These are phyloP conservation scores for Leistus spinibarbis DNA, from an alignment of 2,888 invertebrate genomes.

Conservation along the genomic window DNA sequence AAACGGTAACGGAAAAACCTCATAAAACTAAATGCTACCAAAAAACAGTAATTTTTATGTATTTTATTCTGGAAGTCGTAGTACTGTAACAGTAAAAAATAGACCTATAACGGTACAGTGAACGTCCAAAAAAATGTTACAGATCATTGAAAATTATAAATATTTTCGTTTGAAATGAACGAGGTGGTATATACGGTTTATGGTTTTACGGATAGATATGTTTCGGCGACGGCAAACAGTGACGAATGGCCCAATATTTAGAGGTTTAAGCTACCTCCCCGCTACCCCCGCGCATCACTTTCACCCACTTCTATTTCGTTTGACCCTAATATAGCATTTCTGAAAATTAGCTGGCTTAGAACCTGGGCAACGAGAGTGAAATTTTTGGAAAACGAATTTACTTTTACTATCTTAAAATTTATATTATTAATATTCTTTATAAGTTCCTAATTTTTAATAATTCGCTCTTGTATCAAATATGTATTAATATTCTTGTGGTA, in stretches of 20 bases:
- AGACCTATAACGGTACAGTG: not conserved
- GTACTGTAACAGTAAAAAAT: not conserved
- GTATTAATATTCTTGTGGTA: no score
- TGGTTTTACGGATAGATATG: constrained; percentile 20
- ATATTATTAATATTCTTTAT: no score
- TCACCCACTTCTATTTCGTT: constrained; percentile 3
- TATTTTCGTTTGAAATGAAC: not conserved
- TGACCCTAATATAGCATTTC: constrained; percentile 8
- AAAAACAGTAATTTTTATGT: not conserved
- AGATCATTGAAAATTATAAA: not conserved
- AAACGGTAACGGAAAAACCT: not conserved
- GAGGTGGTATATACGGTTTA: constrained; percentile 5
- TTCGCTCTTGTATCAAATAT: no score
- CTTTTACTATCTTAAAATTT: constrained; percentile 12
- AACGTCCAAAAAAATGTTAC: not conserved
- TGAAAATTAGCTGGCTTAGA: constrained; percentile 3
- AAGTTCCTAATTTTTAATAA: no score
- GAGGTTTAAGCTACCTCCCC: not conserved
- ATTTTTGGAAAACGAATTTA: constrained; percentile 3
- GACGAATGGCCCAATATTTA: not conserved
- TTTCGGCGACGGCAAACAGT: constrained; percentile 4
- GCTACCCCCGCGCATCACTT: not conserved
- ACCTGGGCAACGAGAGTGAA: constrained; percentile 1
- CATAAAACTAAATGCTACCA: not conserved
- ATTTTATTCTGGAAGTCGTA: not conserved